A percentile compares a stretch with the other conserved stretches of the same genome.
phyloP scores from a whole-genome alignment of 2,113 vertebrate species.

The chimpanzee (Pan troglodytes) region NHGRI_mPanTro3-v2.1_pri NC_072417.2:79853501-79854000 shows the following conservation, averaged over 20 bases:
- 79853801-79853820: neutral
- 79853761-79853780: neutral
- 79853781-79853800: neutral
- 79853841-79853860: neutral
- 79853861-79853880: neutral
- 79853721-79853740: neutral
- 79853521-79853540: neutral
- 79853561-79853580: neutral
- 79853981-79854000: neutral
- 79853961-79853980: neutral
- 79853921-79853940: neutral
- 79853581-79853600: neutral
- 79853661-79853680: neutral
- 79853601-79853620: neutral
- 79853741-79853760: neutral
- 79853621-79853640: neutral
- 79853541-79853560: neutral
- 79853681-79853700: neutral
- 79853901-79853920: neutral
- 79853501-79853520: neutral
- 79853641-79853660: rapidly evolving
- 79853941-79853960: neutral
- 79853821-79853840: too few relatives aligned
- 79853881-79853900: neutral
- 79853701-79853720: neutral